phyloP scores from a whole-genome alignment of 2,888 invertebrate species.

The Tetramorium bicarinatum region DNA sequence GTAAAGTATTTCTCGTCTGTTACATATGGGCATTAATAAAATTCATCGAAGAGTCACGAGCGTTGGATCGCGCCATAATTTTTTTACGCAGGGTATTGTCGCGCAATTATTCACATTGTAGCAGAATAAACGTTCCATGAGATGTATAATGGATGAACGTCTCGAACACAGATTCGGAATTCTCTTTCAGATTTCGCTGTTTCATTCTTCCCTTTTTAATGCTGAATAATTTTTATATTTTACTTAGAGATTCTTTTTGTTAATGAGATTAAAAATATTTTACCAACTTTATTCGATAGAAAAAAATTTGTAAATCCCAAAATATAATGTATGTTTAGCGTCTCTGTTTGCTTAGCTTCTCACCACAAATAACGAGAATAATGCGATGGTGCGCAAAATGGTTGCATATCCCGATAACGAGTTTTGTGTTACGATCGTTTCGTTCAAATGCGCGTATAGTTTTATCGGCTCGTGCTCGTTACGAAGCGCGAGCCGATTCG shows the following conservation, averaged over 20 bases:
- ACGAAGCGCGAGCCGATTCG: background rate
- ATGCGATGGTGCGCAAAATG: conserved; percentile 1
- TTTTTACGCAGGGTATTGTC: background rate
- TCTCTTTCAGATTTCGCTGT: background rate
- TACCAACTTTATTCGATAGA: background rate
- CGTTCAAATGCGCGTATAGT: conserved; percentile 1
- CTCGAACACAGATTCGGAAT: background rate
- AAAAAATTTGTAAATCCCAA: background rate
- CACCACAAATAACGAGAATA: background rate
- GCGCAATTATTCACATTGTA: conserved; percentile 3
- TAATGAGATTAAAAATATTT: background rate
- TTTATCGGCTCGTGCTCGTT: conserved; percentile 25
- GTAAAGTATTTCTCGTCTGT: conserved; percentile 51
- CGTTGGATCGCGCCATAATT: background rate
- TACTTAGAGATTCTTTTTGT: background rate
- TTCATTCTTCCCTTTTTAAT: background rate
- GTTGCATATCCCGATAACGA: conserved; percentile 19
- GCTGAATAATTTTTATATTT: background rate
- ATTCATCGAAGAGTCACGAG: conserved; percentile 33
- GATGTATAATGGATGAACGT: background rate
- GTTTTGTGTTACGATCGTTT: conserved; percentile 1
- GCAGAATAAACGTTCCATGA: background rate
- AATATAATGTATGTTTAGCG: background rate
- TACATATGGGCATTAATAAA: conserved; percentile 50
- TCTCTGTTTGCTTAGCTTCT: background rate